Conservation (phyloP, 1,140 invertebrate genomes). For the Drosophila sulfurigaster region DNA sequence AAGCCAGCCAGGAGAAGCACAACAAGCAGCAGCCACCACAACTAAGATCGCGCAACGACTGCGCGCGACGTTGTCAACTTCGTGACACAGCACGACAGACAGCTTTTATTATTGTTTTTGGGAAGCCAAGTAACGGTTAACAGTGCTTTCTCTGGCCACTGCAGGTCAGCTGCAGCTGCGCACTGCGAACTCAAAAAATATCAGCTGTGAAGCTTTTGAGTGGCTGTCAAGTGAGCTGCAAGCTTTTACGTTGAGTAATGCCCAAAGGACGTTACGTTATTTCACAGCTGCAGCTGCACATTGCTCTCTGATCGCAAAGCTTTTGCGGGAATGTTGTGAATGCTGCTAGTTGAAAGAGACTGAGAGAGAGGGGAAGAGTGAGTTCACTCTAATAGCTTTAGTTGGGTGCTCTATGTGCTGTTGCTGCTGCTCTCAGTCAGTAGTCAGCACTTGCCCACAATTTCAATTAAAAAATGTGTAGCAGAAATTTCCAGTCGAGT, state of each 20-base stretch:
- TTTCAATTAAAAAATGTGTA: constrained; percentile 77
- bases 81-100: constrained; percentile 45
- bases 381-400: constrained; percentile 12
- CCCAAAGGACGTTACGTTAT: constrained; percentile 11
- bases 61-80: constrained; percentile 32
- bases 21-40: constrained; percentile 27
- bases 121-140: constrained; percentile 44
- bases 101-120: constrained; percentile 21
- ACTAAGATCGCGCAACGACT: constrained; percentile 43
- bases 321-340: background rate
- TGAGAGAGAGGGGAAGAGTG: background rate
- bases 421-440: constrained; percentile 5
- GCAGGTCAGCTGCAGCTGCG: constrained; percentile 41
- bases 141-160: constrained; percentile 48
- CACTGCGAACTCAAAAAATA: background rate
- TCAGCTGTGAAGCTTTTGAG: constrained; percentile 40
- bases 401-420: constrained; percentile 29
- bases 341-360: background rate
- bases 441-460: constrained; percentile 45
- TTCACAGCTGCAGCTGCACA: background rate
- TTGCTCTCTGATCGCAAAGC: background rate
- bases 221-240: constrained; percentile 15
- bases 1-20: constrained; percentile 29
- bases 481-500: constrained; percentile 77
- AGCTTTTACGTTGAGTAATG: constrained; percentile 18